These are phyloP conservation scores for Genyomyrus donnyi DNA, from an alignment of 2,113 vertebrate species.

Conservation along the genomic window DNA sequence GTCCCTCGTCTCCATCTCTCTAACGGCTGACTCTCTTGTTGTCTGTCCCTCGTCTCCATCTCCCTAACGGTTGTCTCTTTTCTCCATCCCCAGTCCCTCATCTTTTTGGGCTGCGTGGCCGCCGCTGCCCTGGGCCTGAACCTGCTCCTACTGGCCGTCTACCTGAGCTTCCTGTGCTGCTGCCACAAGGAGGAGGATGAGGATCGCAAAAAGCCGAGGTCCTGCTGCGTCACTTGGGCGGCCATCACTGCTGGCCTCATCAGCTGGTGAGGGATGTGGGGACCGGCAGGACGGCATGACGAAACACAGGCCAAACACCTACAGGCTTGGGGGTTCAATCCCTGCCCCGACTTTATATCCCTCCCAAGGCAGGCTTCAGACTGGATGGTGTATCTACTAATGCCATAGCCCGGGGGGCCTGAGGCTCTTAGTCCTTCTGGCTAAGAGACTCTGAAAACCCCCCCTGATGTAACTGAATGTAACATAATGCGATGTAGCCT, in stretches of 20 bases:
- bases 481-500: not conserved
- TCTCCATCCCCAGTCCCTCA: conserved; percentile 68
- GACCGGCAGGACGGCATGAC: not conserved
- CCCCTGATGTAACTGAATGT: not conserved
- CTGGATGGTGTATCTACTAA: not conserved
- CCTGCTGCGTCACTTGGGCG: conserved; percentile 85
- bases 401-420: not conserved
- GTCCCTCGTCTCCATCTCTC: no score
- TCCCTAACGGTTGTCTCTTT: not conserved
- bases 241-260: conserved; percentile 77
- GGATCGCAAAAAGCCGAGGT: conserved; percentile 67
- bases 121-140: conserved; percentile 80
- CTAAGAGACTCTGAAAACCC: not conserved
- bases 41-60: not conserved
- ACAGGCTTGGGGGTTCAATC: not conserved
- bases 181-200: conserved; percentile 61
- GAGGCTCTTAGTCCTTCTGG: not conserved
- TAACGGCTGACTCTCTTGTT: not conserved
- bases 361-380: not conserved
- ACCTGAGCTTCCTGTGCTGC: conserved; percentile 83
- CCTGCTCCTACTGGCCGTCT: conserved; percentile 71
- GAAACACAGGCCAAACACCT: not conserved
- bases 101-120: conserved; percentile 77
- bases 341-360: not conserved
- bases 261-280: conserved; percentile 73